Conservation (phyloP, 23 tunicate species). For the Styela clava region DNA sequence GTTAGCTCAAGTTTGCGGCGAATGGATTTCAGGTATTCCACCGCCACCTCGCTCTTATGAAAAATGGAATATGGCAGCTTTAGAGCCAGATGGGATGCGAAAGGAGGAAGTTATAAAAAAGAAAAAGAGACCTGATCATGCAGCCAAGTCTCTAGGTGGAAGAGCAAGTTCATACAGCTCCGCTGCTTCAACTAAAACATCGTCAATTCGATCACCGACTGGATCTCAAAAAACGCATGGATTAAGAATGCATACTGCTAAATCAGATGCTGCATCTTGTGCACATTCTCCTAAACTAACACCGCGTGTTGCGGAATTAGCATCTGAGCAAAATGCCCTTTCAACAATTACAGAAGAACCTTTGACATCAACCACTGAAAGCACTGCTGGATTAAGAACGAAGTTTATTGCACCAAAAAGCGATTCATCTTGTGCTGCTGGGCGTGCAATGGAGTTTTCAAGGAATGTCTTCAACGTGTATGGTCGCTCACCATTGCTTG, state of each 20-base stretch:
- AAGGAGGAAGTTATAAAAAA: slow-evolving; percentile 49
- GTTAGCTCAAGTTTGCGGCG: slow-evolving; percentile 27
- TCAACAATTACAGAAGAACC: slow-evolving; percentile 26
- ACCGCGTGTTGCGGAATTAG: slow-evolving; percentile 12
- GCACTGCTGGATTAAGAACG: slow-evolving; percentile 5
- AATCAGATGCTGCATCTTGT: background rate
- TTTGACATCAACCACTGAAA: background rate
- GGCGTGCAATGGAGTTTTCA: slow-evolving; percentile 47
- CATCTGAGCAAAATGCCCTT: slow-evolving; percentile 5
- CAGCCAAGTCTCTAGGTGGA: slow-evolving; percentile 4
- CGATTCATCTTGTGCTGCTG: background rate
- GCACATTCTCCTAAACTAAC: background rate
- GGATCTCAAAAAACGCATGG: slow-evolving; percentile 40
- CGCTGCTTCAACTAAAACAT: slow-evolving; percentile 38
- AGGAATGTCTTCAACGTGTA: slow-evolving; percentile 65
- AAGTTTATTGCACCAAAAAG: background rate
- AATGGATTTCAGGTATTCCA: slow-evolving; percentile 70
- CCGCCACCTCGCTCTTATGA: slow-evolving; percentile 60
- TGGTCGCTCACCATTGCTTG: slow-evolving; percentile 75
- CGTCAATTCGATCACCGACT: slow-evolving; percentile 36
- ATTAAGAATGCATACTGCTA: background rate
- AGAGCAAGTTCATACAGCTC: slow-evolving; percentile 45
- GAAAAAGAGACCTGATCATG: slow-evolving; percentile 19
- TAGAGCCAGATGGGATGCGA: slow-evolving; percentile 71
- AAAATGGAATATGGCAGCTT: slow-evolving; percentile 58